These are phyloP conservation scores for Hormaphis cornu DNA, from an alignment of 1,140 invertebrate species.

Conservation along the genomic window DNA sequence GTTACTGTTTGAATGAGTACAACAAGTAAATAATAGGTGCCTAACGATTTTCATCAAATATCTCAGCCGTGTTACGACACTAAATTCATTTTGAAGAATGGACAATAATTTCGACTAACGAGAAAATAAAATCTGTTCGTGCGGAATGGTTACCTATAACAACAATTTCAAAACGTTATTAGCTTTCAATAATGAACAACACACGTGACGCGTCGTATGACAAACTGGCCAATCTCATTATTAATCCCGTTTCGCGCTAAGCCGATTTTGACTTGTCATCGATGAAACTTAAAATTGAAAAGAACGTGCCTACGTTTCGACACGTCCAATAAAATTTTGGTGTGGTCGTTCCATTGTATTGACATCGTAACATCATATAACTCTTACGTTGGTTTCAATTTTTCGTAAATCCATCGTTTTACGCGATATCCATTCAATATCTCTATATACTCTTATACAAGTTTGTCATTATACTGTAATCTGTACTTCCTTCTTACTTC, in stretches of 20 bases:
- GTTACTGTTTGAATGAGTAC: too few species aligned
- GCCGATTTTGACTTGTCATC: background rate
- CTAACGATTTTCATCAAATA: background rate
- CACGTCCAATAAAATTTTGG: too few species aligned
- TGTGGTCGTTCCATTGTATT: too few species aligned
- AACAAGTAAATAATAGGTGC: too few species aligned
- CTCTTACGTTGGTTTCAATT: too few species aligned
- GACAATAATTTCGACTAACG: background rate
- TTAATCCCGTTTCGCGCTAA: background rate
- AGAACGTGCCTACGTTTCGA: too few species aligned
- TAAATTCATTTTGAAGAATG: background rate
- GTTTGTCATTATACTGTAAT: too few species aligned
- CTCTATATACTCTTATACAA: too few species aligned
- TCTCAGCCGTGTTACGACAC: background rate
- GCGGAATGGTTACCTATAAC: background rate
- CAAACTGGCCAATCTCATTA: background rate
- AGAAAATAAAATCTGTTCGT: slow-evolving; percentile 4
- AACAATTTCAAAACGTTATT: slow-evolving; percentile 4
- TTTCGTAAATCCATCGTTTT: too few species aligned
- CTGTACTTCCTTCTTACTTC: too few species aligned
- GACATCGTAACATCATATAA: too few species aligned
- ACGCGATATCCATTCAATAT: too few species aligned
- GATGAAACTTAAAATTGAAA: background rate
- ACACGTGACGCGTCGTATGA: background rate
- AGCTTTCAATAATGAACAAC: background rate